Conservation (phyloP, 2,888 invertebrate genomes). For the Alloscopus bannaensis region DNA sequence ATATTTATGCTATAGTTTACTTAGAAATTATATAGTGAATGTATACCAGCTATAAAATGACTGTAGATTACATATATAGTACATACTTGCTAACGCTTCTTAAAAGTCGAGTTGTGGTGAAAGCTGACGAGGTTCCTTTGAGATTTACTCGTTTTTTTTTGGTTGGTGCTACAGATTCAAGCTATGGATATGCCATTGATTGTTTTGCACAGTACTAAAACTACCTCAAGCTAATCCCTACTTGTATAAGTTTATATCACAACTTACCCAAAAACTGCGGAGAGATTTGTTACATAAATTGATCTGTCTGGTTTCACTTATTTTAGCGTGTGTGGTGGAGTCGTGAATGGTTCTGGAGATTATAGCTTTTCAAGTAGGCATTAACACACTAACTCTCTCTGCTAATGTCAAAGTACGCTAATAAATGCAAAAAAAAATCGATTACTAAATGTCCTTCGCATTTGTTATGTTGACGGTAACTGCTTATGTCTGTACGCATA, state of each 20-base stretch:
- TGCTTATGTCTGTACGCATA: not conserved
- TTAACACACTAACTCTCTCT: too few species aligned
- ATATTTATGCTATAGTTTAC: too few species aligned
- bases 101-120: not conserved
- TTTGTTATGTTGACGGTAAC: not conserved
- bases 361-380: too few species aligned
- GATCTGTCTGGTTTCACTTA: too few species aligned
- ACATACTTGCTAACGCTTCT: too few species aligned
- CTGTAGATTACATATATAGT: too few species aligned
- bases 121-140: conserved; percentile 29
- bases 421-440: not conserved
- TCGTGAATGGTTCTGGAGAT: too few species aligned
- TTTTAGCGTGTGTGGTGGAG: too few species aligned
- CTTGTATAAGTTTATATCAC: conserved; percentile 22
- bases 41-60: too few species aligned
- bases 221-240: not conserved
- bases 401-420: too few species aligned
- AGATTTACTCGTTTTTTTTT: conserved; percentile 17
- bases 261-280: conserved; percentile 15
- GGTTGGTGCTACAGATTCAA: conserved; percentile 11
- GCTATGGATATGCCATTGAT: conserved; percentile 22
- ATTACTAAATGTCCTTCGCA: not conserved
- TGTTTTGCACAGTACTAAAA: conserved; percentile 2
- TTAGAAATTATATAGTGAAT: too few species aligned
- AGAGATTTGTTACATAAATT: too few species aligned